Evolutionary conservation across 1,140 invertebrate species (phyloP).

Genomic region (Panagrolaimus sp.): DNA sequence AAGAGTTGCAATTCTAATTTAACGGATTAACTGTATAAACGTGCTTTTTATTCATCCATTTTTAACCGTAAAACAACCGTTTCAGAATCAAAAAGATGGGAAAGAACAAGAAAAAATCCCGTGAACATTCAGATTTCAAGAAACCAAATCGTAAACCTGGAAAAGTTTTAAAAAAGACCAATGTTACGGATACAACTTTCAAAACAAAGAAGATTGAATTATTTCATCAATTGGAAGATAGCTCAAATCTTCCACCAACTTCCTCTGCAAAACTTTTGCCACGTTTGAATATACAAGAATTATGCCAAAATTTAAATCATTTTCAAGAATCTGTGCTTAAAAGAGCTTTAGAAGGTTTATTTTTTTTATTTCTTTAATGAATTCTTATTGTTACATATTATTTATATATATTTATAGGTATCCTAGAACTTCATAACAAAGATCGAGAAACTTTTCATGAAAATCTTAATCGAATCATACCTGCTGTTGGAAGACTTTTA

Average conservation of each 20-base stretch:
- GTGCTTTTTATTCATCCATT: too few species aligned
- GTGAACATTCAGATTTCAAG: neutral
- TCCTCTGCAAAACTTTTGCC: too few species aligned
- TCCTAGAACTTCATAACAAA: too few species aligned
- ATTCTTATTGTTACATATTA: neutral
- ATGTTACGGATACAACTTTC: conserved; percentile 16
- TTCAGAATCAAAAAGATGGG: neutral
- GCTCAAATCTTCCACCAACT: neutral
- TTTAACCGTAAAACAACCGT: too few species aligned
- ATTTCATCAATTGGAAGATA: neutral
- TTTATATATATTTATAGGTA: neutral
- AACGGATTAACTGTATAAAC: too few species aligned
- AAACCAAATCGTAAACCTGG: conserved; percentile 13
- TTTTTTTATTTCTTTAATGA: neutral
- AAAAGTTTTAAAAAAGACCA: conserved; percentile 16
- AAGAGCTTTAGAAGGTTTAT: neutral
- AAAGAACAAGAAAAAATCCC: neutral
- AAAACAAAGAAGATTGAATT: neutral
- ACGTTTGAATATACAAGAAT: too few species aligned
- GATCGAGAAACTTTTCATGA: too few species aligned
- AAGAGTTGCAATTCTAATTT: too few species aligned
- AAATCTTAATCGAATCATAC: too few species aligned
- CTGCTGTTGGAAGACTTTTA: too few species aligned
- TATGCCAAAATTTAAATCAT: neutral
- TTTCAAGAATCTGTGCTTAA: neutral